Conservation (phyloP, 2,113 vertebrate genomes). For the Cygnus atratus region DNA sequence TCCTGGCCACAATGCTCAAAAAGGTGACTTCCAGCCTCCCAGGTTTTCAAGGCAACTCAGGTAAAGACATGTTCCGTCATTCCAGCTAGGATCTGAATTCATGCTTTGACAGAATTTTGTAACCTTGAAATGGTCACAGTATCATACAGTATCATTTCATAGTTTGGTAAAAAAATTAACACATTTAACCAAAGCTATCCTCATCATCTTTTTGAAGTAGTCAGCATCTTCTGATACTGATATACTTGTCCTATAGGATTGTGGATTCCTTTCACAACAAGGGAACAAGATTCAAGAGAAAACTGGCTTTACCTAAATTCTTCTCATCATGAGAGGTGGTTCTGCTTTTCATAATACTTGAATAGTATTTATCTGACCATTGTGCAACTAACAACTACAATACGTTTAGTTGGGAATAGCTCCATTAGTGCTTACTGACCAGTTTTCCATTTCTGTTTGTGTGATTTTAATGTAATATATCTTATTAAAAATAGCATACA, state of each 20-base stretch:
- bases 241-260: not conserved
- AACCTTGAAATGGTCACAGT: not conserved
- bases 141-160: not conserved
- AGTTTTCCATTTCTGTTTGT: not conserved
- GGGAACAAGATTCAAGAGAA: not conserved
- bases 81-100: not conserved
- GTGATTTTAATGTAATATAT: not conserved
- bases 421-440: not conserved
- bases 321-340: not conserved
- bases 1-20: not conserved
- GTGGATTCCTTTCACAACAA: not conserved
- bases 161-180: not conserved
- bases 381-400: not conserved
- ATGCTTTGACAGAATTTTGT: not conserved
- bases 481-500: not conserved
- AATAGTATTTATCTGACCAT: not conserved
- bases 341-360: not conserved
- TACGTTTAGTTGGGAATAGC: not conserved
- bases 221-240: not conserved
- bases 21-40: not conserved
- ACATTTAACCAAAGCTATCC: not conserved
- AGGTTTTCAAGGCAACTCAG: not conserved
- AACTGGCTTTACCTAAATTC: not conserved
- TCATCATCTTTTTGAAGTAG: not conserved
- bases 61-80: accelerated